phyloP scores from a whole-genome alignment of 2,113 vertebrate genomes.

The Candoia aspera region DNA sequence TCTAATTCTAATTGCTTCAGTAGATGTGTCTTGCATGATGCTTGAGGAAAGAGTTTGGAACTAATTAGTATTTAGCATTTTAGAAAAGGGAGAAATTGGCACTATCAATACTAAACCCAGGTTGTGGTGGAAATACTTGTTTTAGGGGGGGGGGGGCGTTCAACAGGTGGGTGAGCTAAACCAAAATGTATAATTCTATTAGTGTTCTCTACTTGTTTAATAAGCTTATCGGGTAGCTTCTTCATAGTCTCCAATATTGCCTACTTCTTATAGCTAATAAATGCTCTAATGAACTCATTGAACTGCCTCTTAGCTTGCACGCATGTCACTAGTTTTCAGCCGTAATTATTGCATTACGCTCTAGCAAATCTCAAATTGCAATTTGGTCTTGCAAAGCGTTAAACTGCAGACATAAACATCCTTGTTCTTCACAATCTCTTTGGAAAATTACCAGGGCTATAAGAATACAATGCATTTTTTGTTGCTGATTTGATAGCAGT shows the following conservation, averaged over 20 bases:
- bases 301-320: conserved; percentile 58
- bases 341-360: conserved; percentile 52
- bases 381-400: conserved; percentile 49
- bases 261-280: conserved; percentile 56
- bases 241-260: conserved; percentile 47
- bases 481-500: not conserved
- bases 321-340: conserved; percentile 46
- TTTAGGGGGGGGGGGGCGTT: too few relatives aligned
- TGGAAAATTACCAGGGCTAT: not conserved
- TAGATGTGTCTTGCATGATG: not conserved
- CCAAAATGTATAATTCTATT: conserved; percentile 67
- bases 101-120: conserved; percentile 63
- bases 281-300: conserved; percentile 59
- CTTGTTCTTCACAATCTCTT: conserved; percentile 47
- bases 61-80: conserved; percentile 66
- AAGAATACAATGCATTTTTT: not conserved
- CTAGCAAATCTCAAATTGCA: conserved; percentile 55
- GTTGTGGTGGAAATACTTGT: conserved; percentile 62
- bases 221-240: conserved; percentile 58
- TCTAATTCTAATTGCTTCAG: not conserved
- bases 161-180: conserved; percentile 67
- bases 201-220: conserved; percentile 58
- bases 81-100: conserved; percentile 59
- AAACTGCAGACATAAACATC: conserved; percentile 46
- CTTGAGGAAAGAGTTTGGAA: conserved; percentile 60